Percentiles rank a stretch among this genome's conserved stretches.
Evolutionary conservation across 1,140 invertebrate genomes (phyloP).

Genomic region (Lordiphosa collinella): DNA sequence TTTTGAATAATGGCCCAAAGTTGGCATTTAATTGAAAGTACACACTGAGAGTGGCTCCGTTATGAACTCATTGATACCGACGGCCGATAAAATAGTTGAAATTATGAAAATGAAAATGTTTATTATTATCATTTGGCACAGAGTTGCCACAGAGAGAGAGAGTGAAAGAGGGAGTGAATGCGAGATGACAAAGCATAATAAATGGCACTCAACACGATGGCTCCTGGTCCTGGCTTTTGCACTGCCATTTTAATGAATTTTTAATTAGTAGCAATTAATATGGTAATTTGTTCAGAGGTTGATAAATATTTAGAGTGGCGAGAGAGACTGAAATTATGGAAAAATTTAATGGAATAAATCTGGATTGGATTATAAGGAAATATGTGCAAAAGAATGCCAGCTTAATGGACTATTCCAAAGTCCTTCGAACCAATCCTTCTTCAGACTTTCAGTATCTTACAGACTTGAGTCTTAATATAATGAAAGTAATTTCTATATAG

Average conservation of each 20-base stretch:
- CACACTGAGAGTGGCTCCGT: slow-evolving; percentile 41
- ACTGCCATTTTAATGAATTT: slow-evolving; percentile 68
- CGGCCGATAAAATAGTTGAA: slow-evolving; percentile 40
- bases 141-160: slow-evolving; percentile 17
- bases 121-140: slow-evolving; percentile 71
- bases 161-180: slow-evolving; percentile 8
- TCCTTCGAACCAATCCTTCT: no score
- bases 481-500: no score
- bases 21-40: slow-evolving; percentile 74
- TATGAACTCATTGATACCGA: slow-evolving; percentile 69
- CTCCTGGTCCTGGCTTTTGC: slow-evolving; percentile 23
- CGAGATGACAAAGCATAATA: slow-evolving; percentile 76
- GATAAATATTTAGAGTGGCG: slow-evolving; percentile 5
- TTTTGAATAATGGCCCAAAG: slow-evolving; percentile 67
- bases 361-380: no score
- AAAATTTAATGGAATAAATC: no score
- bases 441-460: no score
- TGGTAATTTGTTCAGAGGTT: slow-evolving; percentile 64
- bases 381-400: no score
- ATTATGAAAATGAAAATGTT: slow-evolving; percentile 71
- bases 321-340: neutral
- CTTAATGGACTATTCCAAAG: no score
- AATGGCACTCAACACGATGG: slow-evolving; percentile 42
- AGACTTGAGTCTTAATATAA: no score
- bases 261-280: slow-evolving; percentile 77